These are phyloP conservation scores for Melipona quadrifasciata DNA, from an alignment of 1,140 invertebrate genomes.

Conservation along the genomic window DNA sequence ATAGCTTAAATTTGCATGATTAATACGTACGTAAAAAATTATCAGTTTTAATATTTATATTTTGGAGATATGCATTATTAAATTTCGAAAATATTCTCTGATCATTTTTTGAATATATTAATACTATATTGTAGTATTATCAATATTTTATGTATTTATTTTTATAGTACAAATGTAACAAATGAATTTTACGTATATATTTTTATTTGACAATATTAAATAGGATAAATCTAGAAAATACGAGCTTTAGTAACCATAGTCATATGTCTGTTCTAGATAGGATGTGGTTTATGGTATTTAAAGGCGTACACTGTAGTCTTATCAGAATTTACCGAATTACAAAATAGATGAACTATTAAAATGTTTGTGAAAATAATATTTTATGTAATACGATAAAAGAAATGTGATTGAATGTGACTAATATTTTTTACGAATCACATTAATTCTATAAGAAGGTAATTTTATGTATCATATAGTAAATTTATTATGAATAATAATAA, in stretches of 20 bases:
- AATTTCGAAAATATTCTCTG: neutral
- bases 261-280: neutral
- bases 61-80: neutral
- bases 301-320: conserved; percentile 28
- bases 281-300: conserved; percentile 11
- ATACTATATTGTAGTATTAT: neutral
- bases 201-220: neutral
- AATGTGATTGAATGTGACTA: neutral
- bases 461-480: neutral
- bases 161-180: neutral
- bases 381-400: neutral
- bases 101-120: neutral
- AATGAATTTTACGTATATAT: neutral
- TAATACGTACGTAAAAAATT: neutral
- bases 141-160: neutral
- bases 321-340: neutral
- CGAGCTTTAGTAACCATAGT: neutral
- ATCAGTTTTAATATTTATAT: neutral
- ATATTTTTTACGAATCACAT: neutral
- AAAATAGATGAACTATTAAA: neutral
- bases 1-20: neutral
- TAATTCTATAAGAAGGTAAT: conserved; percentile 18
- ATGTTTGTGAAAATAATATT: neutral
- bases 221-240: neutral
- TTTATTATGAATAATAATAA: neutral